Conservation (phyloP, 2,797 vertebrate species). For the Catamblyrhynchus diadema region DNA sequence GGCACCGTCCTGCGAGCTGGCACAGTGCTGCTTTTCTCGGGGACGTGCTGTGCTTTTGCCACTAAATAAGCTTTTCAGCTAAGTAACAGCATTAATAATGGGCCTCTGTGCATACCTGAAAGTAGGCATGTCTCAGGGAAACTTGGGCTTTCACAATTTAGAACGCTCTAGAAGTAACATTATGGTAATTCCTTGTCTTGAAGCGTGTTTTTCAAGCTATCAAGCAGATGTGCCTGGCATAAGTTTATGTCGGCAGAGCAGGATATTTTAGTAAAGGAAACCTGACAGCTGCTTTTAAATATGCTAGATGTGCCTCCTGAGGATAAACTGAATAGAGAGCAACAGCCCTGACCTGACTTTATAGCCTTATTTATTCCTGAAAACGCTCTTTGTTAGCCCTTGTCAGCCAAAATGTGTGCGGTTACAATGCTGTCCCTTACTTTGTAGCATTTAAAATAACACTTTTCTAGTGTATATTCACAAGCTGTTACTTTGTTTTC, state of each 20-base stretch:
- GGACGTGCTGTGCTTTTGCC: not conserved
- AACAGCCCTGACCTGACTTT: not conserved
- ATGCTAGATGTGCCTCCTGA: not conserved
- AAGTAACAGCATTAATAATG: not conserved
- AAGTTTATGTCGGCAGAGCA: not conserved
- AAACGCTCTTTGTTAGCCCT: not conserved
- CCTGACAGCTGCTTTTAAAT: not conserved
- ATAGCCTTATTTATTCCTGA: not conserved
- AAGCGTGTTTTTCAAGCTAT: not conserved
- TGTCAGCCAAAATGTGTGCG: not conserved
- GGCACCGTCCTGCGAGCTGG: not conserved
- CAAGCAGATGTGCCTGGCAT: not conserved
- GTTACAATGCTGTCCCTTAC: rapidly evolving
- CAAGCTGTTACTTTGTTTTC: not conserved
- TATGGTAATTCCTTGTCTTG: not conserved
- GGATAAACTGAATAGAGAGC: not conserved
- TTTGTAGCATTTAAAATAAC: not conserved
- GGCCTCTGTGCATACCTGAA: not conserved
- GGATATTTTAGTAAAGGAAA: not conserved
- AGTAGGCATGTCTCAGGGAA: not conserved
- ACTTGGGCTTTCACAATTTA: not conserved
- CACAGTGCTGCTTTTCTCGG: rapidly evolving
- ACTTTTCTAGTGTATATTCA: not conserved
- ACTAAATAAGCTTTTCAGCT: not conserved
- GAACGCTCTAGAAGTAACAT: not conserved